Base-by-base conservation (phyloP, 2,888 invertebrate species). In the Eupithecia dodoneata region DNA sequence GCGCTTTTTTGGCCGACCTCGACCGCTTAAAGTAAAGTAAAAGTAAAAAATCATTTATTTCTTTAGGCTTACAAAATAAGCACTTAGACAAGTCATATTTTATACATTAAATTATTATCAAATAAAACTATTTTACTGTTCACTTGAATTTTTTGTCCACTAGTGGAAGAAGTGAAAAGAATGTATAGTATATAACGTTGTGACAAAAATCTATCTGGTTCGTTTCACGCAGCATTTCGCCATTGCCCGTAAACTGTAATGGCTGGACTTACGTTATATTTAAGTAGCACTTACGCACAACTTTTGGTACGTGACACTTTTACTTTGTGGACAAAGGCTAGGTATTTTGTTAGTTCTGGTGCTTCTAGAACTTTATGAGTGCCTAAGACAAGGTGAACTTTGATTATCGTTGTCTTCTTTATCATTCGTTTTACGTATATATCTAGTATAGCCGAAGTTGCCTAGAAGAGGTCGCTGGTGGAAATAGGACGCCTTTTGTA, bases 231-330 rank as follows among this genome's bases (percentile, higher is more conserved):
- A 66, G 45, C 49, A 74, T 71, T 70, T 75, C 44, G 49, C 45
- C 52, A 79, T 73, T 10, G 63, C 71, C 67, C 73, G 73, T 81
- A 78, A 79, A 81, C 67, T 75, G 76, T 74, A 74, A 80, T 74
- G 71, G 74, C 67, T 63, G 44, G 44, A 72, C 70, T 71, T 65
- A 71, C 67, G 71, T 79, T 79, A 77, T 72, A 74, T 79, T 74
- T 78, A 71, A 75, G 74, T 74, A 55, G 72, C 74, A 73, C 72
- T 77, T 67, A 75, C 76, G 45, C 47, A 77, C 12, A 55, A 71
- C 41, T 73, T 76, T 66, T 72, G 63, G 30, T 44, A 71, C 73
- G 65, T 73, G 72, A 67, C 47, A 72, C 55, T 72, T 72, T 72
- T 72, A 70, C 47, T 47, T 45, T 47, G 45, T 70, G 13, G 70